Percentiles rank a stretch among this genome's conserved stretches.
Conservation (phyloP, 1,140 invertebrate genomes). For the Drosophila pruinosa region DNA sequence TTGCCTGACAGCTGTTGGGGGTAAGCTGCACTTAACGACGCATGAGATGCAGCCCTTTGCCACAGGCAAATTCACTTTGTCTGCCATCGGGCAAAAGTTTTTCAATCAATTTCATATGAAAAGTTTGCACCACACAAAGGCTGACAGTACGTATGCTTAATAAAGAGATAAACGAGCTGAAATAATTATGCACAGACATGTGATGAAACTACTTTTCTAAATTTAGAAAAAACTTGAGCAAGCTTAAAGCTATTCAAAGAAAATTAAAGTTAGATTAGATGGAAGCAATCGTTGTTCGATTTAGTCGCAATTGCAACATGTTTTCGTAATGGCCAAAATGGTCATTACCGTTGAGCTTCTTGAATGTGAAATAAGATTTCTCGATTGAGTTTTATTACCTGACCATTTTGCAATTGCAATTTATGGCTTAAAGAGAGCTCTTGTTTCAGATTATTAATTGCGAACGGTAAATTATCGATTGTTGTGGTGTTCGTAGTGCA, state of each 20-base stretch:
- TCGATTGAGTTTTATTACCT: slow-evolving; percentile 53
- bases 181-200: slow-evolving; percentile 20
- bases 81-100: slow-evolving; percentile 49
- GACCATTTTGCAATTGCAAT: slow-evolving; percentile 1
- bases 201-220: background rate
- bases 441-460: slow-evolving; percentile 20
- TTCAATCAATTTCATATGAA: slow-evolving; percentile 69
- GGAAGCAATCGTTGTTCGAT: slow-evolving; percentile 3
- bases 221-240: background rate
- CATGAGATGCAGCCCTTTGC: slow-evolving; percentile 18
- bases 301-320: slow-evolving; percentile 37
- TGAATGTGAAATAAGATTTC: background rate
- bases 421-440: background rate
- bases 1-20: background rate
- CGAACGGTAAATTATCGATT: slow-evolving; percentile 6
- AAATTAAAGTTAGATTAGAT: background rate
- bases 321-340: slow-evolving; percentile 56
- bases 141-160: slow-evolving; percentile 44
- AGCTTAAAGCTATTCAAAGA: background rate
- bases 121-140: slow-evolving; percentile 46
- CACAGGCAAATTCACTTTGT: slow-evolving; percentile 1
- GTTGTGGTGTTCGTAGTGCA: slow-evolving; percentile 2
- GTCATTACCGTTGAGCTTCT: background rate
- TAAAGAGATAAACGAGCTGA: slow-evolving; percentile 31
- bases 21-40: slow-evolving; percentile 37